Percentiles rank a stretch among this genome's conserved stretches.
phyloP scores from a whole-genome alignment of 2,113 vertebrate genomes.

The Phaethornis superciliosus region DNA sequence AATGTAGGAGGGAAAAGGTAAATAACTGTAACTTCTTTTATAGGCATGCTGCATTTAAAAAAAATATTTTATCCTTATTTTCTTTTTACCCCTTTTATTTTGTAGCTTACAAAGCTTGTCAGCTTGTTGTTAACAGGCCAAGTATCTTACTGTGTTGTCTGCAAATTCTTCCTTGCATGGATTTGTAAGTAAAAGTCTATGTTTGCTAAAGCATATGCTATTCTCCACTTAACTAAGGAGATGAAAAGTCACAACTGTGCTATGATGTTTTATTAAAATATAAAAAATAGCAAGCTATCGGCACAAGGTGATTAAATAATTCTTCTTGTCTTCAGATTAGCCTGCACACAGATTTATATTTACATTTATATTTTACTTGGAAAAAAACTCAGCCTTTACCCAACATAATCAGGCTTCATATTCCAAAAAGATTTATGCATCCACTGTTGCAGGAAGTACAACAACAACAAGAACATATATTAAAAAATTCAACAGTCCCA shows the following conservation, averaged over 20 bases:
- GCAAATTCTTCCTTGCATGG: not conserved
- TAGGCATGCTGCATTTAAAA: not conserved
- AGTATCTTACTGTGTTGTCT: not conserved
- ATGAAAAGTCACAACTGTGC: conserved; percentile 14
- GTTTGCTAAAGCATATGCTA: conserved; percentile 11
- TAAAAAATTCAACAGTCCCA: not conserved
- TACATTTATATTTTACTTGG: not conserved
- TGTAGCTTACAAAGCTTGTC: not conserved
- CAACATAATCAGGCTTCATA: not conserved
- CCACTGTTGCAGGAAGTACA: not conserved
- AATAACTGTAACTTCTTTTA: not conserved
- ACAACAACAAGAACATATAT: not conserved
- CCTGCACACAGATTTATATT: not conserved
- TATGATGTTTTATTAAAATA: conserved; percentile 48
- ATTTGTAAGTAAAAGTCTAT: not conserved
- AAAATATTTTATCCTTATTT: not conserved
- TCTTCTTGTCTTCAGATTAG: not conserved
- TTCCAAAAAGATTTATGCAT: not conserved
- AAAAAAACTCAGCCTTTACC: not conserved
- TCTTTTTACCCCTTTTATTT: not conserved
- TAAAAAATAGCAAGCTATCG: not conserved
- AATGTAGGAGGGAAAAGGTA: not conserved
- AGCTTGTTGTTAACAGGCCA: not conserved
- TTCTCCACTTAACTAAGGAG: conserved; percentile 24
- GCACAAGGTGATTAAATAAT: conserved; percentile 35